Base-by-base conservation (phyloP, 2,888 invertebrate genomes). In the Clistopyga incitator region DNA sequence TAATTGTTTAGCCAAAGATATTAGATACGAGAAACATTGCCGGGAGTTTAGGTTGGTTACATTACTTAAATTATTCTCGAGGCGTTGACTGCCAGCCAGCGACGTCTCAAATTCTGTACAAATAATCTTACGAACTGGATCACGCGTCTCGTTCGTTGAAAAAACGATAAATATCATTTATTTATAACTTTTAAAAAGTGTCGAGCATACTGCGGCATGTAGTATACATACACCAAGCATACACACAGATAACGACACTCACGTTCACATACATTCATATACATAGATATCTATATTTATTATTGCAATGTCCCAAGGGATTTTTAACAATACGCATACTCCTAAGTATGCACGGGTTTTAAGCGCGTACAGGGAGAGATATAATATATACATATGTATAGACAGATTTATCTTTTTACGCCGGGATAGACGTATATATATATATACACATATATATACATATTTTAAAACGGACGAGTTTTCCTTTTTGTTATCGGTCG, bases 1-100 rank as follows among this genome's bases (percentile, higher is more conserved):
- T 87, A 81, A 81, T 86, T 88, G 82, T 86, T 87, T 89, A 90
- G 90, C 90, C 91, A 90, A 91, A 91, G 91, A 90, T 87, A 87
- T 88, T 88, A 90, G 83, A 71, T 71, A 84, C 68, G 77, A 72
- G 34, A 47, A 47, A 65, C 45, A 68, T 52, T 50, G 50, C 59
- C n/a, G 50, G 56, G 67, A 20, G 76, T 54, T 52, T 25, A 34
- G 38, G 50, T 54, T 76, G 76, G 45, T 76, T 79, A 59, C 42
- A 64, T 64, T 83, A 79, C 82, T 83, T 83, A 76, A 79, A 50
- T 59, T 79, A 70, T 61, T 29, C n/a, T 50, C 52, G 18, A 72
- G 77, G 45, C 47, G 25, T 45, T 6, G 4, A 34, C 80, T 70
- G 59, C 75, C 56, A 68, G 42, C 52, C 78, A 54, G 54, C 78